Conservation (phyloP, 2,888 invertebrate genomes). For the Incurvaria masculella region DNA sequence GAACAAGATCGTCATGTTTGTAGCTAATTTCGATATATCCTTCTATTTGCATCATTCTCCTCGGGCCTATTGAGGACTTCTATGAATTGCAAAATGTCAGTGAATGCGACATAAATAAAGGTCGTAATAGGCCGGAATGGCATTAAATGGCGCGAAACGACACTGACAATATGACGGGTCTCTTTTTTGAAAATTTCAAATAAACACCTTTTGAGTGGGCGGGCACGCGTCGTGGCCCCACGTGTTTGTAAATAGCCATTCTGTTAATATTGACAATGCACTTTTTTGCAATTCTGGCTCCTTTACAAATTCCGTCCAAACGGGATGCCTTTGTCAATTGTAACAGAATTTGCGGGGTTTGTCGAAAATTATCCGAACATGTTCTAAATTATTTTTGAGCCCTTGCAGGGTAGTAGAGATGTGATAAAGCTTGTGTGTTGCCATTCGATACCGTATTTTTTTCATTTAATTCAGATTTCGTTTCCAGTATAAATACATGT, state of each 20-base stretch:
- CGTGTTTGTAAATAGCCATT: slow-evolving; percentile 50
- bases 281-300: slow-evolving; percentile 20
- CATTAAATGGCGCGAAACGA: slow-evolving; percentile 53
- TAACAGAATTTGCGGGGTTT: not conserved
- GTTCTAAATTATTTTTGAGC: too few species aligned
- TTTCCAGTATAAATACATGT: too few species aligned
- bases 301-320: not conserved
- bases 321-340: not conserved
- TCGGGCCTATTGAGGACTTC: too few species aligned
- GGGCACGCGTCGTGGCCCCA: slow-evolving; percentile 27
- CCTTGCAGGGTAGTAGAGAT: too few species aligned
- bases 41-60: too few species aligned
- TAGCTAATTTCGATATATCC: too few species aligned
- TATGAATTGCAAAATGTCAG: not conserved
- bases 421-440: too few species aligned
- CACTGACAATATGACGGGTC: slow-evolving; percentile 38
- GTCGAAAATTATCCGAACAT: too few species aligned
- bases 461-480: too few species aligned
- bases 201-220: slow-evolving; percentile 57
- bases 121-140: slow-evolving; percentile 36
- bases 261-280: slow-evolving; percentile 25
- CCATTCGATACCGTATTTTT: too few species aligned
- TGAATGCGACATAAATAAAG: slow-evolving; percentile 5
- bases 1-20: too few species aligned
- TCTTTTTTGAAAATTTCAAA: slow-evolving; percentile 47